Conservation (phyloP, 2,888 invertebrate species). For the Prenolepis imparis region DNA sequence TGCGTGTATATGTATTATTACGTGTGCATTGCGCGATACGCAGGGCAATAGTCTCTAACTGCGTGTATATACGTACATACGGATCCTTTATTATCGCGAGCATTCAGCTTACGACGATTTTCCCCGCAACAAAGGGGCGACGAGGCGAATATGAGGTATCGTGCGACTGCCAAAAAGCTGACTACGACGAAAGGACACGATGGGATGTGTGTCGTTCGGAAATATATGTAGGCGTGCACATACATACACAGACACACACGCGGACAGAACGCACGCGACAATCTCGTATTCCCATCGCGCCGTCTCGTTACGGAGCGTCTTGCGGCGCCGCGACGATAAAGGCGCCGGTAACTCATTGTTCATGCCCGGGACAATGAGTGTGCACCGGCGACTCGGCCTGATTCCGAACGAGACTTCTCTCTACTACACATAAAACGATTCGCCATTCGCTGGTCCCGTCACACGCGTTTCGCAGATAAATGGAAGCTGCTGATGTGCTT, state of each 20-base stretch:
- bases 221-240: slow-evolving; percentile 19
- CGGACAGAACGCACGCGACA: slow-evolving; percentile 53
- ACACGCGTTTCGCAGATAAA: slow-evolving; percentile 45
- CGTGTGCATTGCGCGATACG: slow-evolving; percentile 62
- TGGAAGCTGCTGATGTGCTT: slow-evolving; percentile 25
- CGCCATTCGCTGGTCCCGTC: slow-evolving; percentile 42
- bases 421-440: slow-evolving; percentile 54
- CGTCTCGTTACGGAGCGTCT: slow-evolving; percentile 67
- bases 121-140: slow-evolving; percentile 67
- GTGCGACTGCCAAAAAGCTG: slow-evolving; percentile 75
- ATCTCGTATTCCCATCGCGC: slow-evolving; percentile 65
- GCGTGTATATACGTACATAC: slow-evolving; percentile 51
- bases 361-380: slow-evolving; percentile 64
- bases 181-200: slow-evolving; percentile 54
- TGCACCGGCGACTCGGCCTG: slow-evolving; percentile 60
- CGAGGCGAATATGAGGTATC: slow-evolving; percentile 64
- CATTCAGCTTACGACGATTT: slow-evolving; percentile 73
- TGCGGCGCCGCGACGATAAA: slow-evolving; percentile 66
- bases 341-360: slow-evolving; percentile 70
- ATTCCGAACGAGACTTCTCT: slow-evolving; percentile 60
- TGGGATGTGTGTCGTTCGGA: neutral
- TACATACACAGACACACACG: neutral
- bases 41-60: slow-evolving; percentile 59
- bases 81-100: slow-evolving; percentile 73
- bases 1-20: neutral